These are phyloP conservation scores for Ichneumoninae sp. DNA, from an alignment of 2,888 invertebrate genomes.

Conservation along the genomic window DNA sequence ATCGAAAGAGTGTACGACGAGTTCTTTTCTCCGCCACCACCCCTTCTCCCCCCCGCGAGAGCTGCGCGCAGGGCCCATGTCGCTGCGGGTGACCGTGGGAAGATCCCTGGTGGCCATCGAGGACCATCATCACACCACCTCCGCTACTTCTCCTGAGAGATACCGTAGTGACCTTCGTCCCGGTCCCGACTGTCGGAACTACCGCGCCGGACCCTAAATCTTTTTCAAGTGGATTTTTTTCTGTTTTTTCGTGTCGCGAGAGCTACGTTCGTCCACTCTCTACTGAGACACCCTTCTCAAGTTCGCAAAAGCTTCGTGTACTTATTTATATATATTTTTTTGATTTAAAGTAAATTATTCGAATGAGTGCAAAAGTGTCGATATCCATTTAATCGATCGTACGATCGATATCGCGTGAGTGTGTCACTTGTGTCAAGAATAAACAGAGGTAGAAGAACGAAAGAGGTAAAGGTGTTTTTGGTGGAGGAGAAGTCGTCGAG, in stretches of 20 bases:
- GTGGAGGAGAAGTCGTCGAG: slow-evolving; percentile 41
- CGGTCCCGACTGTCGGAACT: slow-evolving; percentile 4
- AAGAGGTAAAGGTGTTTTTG: slow-evolving; percentile 37
- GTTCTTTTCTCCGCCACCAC: slow-evolving; percentile 14
- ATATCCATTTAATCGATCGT: slow-evolving; percentile 16
- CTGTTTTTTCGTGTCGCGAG: not conserved
- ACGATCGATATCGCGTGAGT: slow-evolving; percentile 41
- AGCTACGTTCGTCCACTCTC: not conserved
- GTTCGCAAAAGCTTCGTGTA: slow-evolving; percentile 1
- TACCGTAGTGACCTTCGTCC: slow-evolving; percentile 31
- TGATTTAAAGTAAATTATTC: slow-evolving; percentile 1
- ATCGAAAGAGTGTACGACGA: slow-evolving; percentile 61
- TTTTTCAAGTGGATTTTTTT: slow-evolving; percentile 6
- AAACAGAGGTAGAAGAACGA: slow-evolving; percentile 29
- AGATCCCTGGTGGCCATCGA: slow-evolving; percentile 51
- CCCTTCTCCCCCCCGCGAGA: slow-evolving; percentile 25
- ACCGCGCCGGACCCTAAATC: slow-evolving; percentile 17
- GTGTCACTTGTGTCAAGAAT: slow-evolving; percentile 31
- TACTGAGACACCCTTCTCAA: not conserved
- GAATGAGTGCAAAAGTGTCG: slow-evolving; percentile 57
- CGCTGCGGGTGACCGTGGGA: slow-evolving; percentile 55
- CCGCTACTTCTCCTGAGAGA: slow-evolving; percentile 18
- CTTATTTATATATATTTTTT: not conserved
- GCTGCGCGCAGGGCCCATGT: slow-evolving; percentile 35
- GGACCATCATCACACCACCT: slow-evolving; percentile 40